These are phyloP conservation scores for Ailuropoda melanoleuca DNA, from an alignment of 2,113 vertebrate genomes.

Conservation along the genomic window DNA sequence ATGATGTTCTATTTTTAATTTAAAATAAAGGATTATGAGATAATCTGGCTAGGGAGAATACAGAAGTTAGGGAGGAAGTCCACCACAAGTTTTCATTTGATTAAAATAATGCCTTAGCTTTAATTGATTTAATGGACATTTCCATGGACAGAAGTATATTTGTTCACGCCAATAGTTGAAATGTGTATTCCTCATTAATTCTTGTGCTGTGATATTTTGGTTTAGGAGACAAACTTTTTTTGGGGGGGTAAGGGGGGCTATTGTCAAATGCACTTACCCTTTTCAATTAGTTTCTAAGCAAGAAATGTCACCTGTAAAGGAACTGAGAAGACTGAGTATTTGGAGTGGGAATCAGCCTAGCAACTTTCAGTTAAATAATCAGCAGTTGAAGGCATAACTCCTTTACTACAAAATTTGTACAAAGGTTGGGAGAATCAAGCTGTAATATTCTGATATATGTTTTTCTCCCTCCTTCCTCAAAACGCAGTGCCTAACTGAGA, in stretches of 20 bases:
- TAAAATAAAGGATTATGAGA: not conserved
- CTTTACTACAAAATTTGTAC: not conserved
- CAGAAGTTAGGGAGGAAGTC: not conserved
- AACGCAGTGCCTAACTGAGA: not conserved
- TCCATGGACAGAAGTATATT: not conserved
- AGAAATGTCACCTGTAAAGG: not conserved
- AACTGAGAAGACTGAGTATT: not conserved
- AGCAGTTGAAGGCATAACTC: not conserved
- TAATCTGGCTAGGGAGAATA: not conserved
- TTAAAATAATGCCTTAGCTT: slow-evolving; percentile 2
- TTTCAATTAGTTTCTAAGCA: slow-evolving; percentile 2
- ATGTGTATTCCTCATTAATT: not conserved
- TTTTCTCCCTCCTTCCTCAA: not conserved
- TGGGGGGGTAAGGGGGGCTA: not conserved
- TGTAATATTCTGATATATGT: not conserved
- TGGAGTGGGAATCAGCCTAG: not conserved
- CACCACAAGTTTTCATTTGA: not conserved
- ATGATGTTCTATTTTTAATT: not conserved
- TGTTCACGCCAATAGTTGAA: not conserved
- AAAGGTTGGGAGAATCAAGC: not conserved
- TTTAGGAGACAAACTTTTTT: not conserved
- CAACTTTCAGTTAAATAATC: not conserved
- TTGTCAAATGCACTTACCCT: not conserved
- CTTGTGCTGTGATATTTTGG: not conserved
- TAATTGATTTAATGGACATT: not conserved